Conservation (phyloP, 2,113 vertebrate genomes). For the Clarias macrocephalus region DNA sequence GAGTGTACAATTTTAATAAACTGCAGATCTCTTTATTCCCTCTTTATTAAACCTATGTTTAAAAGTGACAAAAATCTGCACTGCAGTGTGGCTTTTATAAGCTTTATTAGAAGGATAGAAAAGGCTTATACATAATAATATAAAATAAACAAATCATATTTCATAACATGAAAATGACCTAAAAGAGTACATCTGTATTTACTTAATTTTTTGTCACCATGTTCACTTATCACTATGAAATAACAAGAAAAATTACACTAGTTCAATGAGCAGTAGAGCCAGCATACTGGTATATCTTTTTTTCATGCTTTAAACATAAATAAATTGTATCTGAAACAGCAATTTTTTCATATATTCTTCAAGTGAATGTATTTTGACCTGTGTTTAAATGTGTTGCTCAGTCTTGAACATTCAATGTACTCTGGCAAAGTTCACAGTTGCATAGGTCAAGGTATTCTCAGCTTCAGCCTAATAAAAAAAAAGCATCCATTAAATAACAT, state of each 20-base stretch:
- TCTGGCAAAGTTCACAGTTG: background rate
- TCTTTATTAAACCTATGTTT: background rate
- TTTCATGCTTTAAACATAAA: background rate
- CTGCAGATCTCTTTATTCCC: background rate
- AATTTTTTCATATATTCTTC: background rate
- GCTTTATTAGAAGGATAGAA: background rate
- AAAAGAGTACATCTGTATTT: background rate
- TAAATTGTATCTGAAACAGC: background rate
- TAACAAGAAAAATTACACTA: background rate
- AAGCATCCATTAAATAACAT: background rate
- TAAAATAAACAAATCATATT: background rate
- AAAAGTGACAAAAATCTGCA: background rate
- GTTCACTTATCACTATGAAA: background rate
- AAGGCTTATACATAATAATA: background rate
- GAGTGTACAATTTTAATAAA: background rate
- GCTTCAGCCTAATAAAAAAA: background rate
- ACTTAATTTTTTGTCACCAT: background rate
- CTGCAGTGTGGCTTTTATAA: background rate
- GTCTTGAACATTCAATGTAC: background rate
- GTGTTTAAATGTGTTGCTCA: background rate
- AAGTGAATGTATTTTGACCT: background rate
- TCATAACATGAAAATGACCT: background rate
- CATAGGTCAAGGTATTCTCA: background rate
- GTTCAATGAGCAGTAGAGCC: background rate
- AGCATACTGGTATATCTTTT: background rate